Conservation (phyloP, 2,888 invertebrate species). For the Tinea pellionella region DNA sequence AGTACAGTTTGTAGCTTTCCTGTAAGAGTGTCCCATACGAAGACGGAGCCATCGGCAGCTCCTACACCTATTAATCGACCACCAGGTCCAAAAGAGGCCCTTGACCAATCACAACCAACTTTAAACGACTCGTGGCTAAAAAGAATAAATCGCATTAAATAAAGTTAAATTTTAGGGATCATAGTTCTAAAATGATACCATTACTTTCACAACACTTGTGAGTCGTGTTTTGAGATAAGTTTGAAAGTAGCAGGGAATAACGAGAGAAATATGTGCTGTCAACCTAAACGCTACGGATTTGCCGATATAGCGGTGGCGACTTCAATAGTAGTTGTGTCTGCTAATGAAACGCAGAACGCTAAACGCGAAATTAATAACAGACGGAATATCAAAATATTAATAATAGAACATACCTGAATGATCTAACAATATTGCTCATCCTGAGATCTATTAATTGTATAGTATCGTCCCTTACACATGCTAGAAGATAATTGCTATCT, state of each 20-base stretch:
- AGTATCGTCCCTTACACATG: constrained; percentile 95
- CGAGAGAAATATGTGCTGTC: no score
- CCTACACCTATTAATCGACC: constrained; percentile 91
- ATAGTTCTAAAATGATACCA: no score
- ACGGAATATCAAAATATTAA: no score
- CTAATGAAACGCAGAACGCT: no score
- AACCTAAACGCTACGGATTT: no score
- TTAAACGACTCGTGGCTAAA: constrained; percentile 94
- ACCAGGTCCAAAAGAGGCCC: constrained; percentile 93
- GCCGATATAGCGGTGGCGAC: no score
- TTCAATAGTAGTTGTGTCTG: no score
- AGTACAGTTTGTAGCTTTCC: constrained; percentile 81
- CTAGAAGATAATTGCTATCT: constrained; percentile 91
- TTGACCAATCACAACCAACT: constrained; percentile 93
- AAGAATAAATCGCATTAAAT: constrained; percentile 20
- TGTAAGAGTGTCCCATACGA: constrained; percentile 88
- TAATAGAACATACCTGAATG: constrained; percentile 81
- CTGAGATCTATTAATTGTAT: constrained; percentile 94
- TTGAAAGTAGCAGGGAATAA: no score
- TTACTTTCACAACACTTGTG: no score
- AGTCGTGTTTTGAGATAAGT: no score
- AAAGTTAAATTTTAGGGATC: no score
- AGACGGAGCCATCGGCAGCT: constrained; percentile 90
- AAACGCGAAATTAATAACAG: no score
- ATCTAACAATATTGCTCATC: constrained; percentile 90